Evolutionary conservation across 2,797 vertebrate genomes (phyloP), one percentile per base, ranked within the genome.

Genomic region (Sciurus carolinensis): DNA sequence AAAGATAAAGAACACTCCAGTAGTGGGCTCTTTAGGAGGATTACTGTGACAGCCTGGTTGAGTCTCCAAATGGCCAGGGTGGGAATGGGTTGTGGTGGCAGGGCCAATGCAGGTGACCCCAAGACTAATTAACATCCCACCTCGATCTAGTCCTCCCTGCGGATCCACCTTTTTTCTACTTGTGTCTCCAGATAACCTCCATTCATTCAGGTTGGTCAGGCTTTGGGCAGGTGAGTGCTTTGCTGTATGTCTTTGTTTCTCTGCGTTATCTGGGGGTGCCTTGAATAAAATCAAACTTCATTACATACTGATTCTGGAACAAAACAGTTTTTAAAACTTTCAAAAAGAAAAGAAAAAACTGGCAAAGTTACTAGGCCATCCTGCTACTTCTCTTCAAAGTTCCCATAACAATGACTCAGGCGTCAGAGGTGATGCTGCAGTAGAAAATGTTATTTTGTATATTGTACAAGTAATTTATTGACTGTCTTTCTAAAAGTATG

Each of bases 241-340:
- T 98, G 98, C 97, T 97, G 95, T 97, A 96, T 98, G 97, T 98
- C 97, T 98, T 98, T 98, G 98, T 98, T 99, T 98, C 98, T 98
- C 98, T 98, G 98, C 97, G 97, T 99, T 98, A 98, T 99, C 98
- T 99, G 98, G 99, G 99, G 99, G 99, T 99, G 99, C 99, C 99
- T 99, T 99, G 98, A 98, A 97, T 98, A 98, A 97, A 98, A 97
- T 95, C 95, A 73, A 98, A 98, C 98, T 98, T 98, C 94, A 73
- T 98, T 97, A 96, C 97, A 98, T 98, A 97, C 98, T 99, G 98
- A 98, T 98, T 98, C 98, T 98, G 98, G 98, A 98, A 98, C 98
- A 99, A 98, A 99, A 91, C 97, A 71, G 57, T 98, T 97, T 95
- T 50, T 82, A 9, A 81, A 90, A 90, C 66, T 50, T 54, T 83